Percentiles rank a stretch among this genome's conserved stretches.
These are phyloP conservation scores for Pimpla rufipes DNA, from an alignment of 2,888 invertebrate species.

Conservation along the genomic window DNA sequence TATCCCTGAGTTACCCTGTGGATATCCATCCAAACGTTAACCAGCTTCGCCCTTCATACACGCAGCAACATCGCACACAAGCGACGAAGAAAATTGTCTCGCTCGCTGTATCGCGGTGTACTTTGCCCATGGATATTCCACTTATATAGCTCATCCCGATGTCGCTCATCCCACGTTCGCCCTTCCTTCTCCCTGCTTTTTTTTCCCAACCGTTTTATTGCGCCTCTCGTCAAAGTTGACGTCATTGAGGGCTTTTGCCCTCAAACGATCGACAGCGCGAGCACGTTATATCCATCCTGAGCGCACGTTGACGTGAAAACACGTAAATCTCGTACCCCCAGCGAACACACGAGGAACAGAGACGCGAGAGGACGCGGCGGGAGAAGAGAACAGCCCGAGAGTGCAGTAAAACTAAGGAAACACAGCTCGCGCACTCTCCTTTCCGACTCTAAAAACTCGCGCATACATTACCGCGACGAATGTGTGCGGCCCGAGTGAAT, in stretches of 20 bases:
- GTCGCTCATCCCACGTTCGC: neutral
- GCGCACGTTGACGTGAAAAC: constrained; percentile 36
- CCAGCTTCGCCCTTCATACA: constrained; percentile 44
- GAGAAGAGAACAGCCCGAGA: constrained; percentile 16
- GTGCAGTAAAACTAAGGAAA: constrained; percentile 63
- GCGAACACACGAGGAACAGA: constrained; percentile 9
- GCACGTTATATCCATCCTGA: constrained; percentile 17
- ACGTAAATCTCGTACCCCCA: constrained; percentile 48
- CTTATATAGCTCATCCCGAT: constrained; percentile 3
- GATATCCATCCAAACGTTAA: neutral
- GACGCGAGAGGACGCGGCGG: constrained; percentile 10
- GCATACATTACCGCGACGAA: constrained; percentile 63
- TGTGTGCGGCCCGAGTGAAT: constrained; percentile 52
- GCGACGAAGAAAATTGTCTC: constrained; percentile 25
- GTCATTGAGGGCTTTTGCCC: constrained; percentile 15
- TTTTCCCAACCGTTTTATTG: neutral
- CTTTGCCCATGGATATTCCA: constrained; percentile 12
- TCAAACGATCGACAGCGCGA: constrained; percentile 7
- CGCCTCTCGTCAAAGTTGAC: constrained; percentile 18
- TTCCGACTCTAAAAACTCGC: constrained; percentile 63
- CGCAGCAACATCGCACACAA: neutral
- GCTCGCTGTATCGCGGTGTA: neutral
- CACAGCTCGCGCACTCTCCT: constrained; percentile 47
- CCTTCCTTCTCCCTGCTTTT: no score
- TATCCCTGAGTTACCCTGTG: neutral